A percentile compares a stretch with the other conserved stretches of the same genome.
Conservation (phyloP, 2,888 invertebrate species). For the Erebia aethiops region DNA sequence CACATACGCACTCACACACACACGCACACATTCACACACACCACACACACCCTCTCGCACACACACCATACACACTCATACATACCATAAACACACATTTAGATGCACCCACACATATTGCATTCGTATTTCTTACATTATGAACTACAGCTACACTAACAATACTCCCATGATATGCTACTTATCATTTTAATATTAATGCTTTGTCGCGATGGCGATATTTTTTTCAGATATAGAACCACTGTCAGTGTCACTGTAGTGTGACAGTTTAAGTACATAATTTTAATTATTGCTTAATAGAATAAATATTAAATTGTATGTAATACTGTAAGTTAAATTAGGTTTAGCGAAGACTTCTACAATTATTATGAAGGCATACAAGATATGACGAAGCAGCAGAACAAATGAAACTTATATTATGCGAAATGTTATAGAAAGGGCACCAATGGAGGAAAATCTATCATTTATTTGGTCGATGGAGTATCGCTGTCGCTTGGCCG, state of each 20-base stretch:
- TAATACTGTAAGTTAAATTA: slow-evolving; percentile 44
- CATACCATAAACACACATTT: slow-evolving; percentile 31
- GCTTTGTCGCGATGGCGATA: slow-evolving; percentile 58
- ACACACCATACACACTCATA: slow-evolving; percentile 25
- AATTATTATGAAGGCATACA: slow-evolving; percentile 47
- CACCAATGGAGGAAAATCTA: slow-evolving; percentile 80
- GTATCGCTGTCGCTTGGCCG: slow-evolving; percentile 66
- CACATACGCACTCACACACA: slow-evolving; percentile 30
- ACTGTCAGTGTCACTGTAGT: slow-evolving; percentile 42
- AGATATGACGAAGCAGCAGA: slow-evolving; percentile 46
- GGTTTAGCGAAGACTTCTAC: slow-evolving; percentile 58
- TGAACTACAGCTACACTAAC: slow-evolving; percentile 35
- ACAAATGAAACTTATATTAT: slow-evolving; percentile 71
- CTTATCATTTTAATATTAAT: slow-evolving; percentile 48
- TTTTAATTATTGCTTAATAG: slow-evolving; percentile 52
- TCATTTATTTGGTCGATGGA: slow-evolving; percentile 76
- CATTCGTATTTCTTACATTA: slow-evolving; percentile 25
- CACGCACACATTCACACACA: slow-evolving; percentile 17
- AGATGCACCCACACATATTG: slow-evolving; percentile 24
- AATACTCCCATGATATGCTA: slow-evolving; percentile 36
- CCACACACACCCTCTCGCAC: slow-evolving; percentile 33
- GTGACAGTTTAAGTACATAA: slow-evolving; percentile 42
- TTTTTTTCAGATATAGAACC: slow-evolving; percentile 63
- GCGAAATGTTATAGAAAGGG: slow-evolving; percentile 82
- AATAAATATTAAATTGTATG: slow-evolving; percentile 48